Percentiles rank a stretch among this genome's conserved stretches.
These are phyloP conservation scores for Crotalus horridus DNA, from an alignment of 2,113 vertebrate genomes.

Conservation along the genomic window DNA sequence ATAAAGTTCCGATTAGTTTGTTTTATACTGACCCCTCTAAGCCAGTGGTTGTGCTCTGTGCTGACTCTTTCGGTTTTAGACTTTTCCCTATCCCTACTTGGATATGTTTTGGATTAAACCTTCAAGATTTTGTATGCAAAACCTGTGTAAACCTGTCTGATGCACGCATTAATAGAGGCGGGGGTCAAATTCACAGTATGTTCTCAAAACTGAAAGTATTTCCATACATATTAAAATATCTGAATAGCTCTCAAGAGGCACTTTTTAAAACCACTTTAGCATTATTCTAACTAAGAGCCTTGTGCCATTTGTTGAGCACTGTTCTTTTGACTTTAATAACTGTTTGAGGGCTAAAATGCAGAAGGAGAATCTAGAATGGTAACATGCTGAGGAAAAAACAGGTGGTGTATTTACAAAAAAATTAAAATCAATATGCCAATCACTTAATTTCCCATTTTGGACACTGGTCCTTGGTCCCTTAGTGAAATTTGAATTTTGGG, in stretches of 20 bases:
- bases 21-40: not conserved
- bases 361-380: not conserved
- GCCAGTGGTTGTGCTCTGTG: not conserved
- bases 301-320: not conserved
- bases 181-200: not conserved
- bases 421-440: not conserved
- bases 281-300: not conserved
- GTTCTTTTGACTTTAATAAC: not conserved
- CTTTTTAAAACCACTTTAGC: not conserved
- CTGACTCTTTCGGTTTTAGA: not conserved
- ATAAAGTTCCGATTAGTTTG: not conserved
- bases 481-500: not conserved
- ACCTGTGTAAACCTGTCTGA: not conserved
- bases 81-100: not conserved
- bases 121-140: not conserved
- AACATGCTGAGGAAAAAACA: not conserved
- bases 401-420: not conserved
- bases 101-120: too few species aligned
- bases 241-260: not conserved
- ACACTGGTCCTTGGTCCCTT: not conserved
- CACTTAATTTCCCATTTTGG: not conserved
- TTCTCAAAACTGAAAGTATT: not conserved
- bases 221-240: not conserved
- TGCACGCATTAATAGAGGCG: not conserved
- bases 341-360: not conserved